phyloP scores from a whole-genome alignment of 2,797 vertebrate species.

The Parauchenoglanis ngamensis region DNA sequence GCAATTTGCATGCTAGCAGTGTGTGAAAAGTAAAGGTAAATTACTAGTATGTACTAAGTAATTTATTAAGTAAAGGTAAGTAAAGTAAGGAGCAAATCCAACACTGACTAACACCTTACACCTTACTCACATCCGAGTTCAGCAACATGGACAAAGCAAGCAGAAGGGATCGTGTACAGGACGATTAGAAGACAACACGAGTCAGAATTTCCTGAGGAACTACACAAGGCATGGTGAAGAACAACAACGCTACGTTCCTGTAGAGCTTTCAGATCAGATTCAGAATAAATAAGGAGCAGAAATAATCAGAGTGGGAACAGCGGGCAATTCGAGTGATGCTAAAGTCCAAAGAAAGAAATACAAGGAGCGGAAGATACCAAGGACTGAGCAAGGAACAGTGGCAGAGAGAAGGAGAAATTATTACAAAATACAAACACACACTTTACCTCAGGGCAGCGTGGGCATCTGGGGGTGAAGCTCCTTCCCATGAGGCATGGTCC shows the following conservation, averaged over 20 bases:
- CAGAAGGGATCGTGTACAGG: not conserved
- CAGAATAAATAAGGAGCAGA: not conserved
- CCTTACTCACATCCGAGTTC: not conserved
- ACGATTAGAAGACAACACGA: not conserved
- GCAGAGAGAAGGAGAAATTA: no score
- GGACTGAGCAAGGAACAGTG: not conserved
- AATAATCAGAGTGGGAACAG: not conserved
- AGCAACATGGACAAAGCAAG: not conserved
- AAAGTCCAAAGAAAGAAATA: not conserved
- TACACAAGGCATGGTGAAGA: no score
- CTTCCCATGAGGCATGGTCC: slow-evolving; percentile 76
- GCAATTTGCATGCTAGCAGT: not conserved
- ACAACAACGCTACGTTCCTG: not conserved
- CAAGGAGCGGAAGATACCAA: not conserved
- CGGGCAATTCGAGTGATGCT: not conserved
- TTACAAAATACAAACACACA: not conserved
- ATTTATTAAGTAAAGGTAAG: no score
- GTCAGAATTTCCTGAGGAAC: not conserved
- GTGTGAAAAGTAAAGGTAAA: not conserved
- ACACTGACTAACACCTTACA: not conserved
- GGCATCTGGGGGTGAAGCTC: slow-evolving; percentile 66
- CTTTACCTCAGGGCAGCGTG: slow-evolving; percentile 73
- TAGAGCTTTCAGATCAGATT: not conserved
- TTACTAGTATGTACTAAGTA: no score
- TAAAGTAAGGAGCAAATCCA: not conserved